Conservation (phyloP, 1,140 invertebrate genomes). For the Atta colombica region DNA sequence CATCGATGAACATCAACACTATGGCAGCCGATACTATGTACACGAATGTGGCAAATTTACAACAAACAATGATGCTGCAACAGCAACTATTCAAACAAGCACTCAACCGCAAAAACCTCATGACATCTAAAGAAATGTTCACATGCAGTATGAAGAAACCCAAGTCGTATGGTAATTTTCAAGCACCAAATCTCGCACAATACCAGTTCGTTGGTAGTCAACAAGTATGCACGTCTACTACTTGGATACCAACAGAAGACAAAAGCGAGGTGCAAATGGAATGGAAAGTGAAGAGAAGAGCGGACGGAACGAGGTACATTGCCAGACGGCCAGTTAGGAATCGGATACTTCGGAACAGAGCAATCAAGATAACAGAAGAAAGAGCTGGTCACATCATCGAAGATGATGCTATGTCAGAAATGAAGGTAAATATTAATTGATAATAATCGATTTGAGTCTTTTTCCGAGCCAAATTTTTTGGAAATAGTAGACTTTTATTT, state of each 20-base stretch:
- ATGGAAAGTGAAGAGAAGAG: constrained; percentile 93
- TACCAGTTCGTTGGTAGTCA: constrained; percentile 89
- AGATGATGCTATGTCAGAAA: constrained; percentile 93
- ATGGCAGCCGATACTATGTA: constrained; percentile 89
- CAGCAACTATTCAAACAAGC: constrained; percentile 90
- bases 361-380: constrained; percentile 90
- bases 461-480: background rate
- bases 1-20: constrained; percentile 57
- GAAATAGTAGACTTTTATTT: background rate
- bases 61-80: constrained; percentile 91
- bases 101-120: constrained; percentile 83
- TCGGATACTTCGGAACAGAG: constrained; percentile 90
- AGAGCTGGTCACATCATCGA: constrained; percentile 92
- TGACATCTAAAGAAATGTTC: constrained; percentile 68
- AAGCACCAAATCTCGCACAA: constrained; percentile 88
- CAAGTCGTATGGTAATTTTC: constrained; percentile 83
- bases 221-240: constrained; percentile 84
- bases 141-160: constrained; percentile 77
- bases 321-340: constrained; percentile 91
- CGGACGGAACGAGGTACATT: constrained; percentile 93
- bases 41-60: constrained; percentile 91
- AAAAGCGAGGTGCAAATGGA: constrained; percentile 88
- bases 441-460: background rate
- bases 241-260: constrained; percentile 81
- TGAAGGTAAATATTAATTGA: constrained; percentile 87